A percentile compares a stretch with the other conserved stretches of the same genome.
Evolutionary conservation across 2,888 invertebrate genomes (phyloP).

Genomic region (Celastrina argiolus): DNA sequence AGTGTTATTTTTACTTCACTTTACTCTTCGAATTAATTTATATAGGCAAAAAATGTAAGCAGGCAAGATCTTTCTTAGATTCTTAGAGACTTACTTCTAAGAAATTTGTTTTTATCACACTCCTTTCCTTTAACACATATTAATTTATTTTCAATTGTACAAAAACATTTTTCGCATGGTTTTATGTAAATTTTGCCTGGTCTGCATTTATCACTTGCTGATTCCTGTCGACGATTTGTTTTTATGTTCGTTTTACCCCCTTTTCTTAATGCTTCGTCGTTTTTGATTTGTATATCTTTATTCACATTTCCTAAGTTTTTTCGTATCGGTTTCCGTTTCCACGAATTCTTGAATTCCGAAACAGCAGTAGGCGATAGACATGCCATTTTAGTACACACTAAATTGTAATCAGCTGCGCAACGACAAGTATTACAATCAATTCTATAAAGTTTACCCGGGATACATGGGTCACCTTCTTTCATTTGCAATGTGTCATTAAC

Average conservation of each 20-base stretch:
- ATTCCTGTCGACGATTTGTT: not conserved
- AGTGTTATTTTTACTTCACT: too few relatives aligned
- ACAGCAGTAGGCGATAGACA: conserved; percentile 41
- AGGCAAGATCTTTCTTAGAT: too few relatives aligned
- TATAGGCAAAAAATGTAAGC: too few relatives aligned
- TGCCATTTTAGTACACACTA: conserved; percentile 60
- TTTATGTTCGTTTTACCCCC: conserved; percentile 9
- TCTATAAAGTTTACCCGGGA: conserved; percentile 45
- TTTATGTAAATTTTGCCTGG: conserved; percentile 50
- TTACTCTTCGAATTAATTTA: too few relatives aligned
- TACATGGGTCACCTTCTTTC: conserved; percentile 45
- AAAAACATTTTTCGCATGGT: conserved; percentile 49
- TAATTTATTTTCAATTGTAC: conserved; percentile 36
- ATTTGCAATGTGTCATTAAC: conserved; percentile 44
- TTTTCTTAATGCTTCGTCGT: conserved; percentile 6
- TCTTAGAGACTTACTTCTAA: not conserved
- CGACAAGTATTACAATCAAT: conserved; percentile 57
- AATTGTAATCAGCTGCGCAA: conserved; percentile 40
- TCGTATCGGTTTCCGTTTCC: not conserved
- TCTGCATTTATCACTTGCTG: conserved; percentile 35
- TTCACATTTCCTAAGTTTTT: not conserved
- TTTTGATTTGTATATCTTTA: not conserved
- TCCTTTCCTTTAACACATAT: conserved; percentile 35
- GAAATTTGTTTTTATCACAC: conserved; percentile 31
- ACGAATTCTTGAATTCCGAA: not conserved